Evolutionary conservation across 2,797 vertebrate species (phyloP).

Genomic region (Dipus sagitta): DNA sequence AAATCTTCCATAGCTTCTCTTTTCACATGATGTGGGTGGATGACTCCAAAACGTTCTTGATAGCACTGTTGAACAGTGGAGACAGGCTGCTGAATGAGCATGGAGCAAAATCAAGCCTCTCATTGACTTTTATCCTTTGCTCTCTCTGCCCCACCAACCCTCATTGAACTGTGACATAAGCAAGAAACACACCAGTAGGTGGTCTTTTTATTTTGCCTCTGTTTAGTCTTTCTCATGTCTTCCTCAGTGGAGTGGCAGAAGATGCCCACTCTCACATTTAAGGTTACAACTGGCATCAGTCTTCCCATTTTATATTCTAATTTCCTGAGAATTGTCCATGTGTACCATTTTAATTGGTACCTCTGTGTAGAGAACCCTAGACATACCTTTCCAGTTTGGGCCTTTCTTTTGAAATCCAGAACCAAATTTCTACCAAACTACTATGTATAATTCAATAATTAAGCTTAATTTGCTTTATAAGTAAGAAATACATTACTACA

Average conservation of each 20-base stretch:
- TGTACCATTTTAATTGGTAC: constrained; percentile 44
- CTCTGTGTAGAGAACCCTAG: background rate
- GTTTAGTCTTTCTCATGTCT: background rate
- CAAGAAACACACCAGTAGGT: background rate
- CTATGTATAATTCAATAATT: background rate
- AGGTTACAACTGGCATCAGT: background rate
- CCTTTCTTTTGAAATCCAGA: background rate
- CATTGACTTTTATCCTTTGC: background rate
- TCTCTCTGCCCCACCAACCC: background rate
- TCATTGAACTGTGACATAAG: background rate
- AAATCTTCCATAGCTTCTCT: background rate
- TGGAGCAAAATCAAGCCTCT: background rate
- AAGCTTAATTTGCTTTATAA: constrained; percentile 35
- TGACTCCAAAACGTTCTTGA: background rate
- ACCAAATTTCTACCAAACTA: constrained; percentile 8
- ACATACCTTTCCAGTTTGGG: background rate
- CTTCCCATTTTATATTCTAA: background rate
- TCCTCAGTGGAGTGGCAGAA: background rate
- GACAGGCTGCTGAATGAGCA: background rate
- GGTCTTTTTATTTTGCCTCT: background rate
- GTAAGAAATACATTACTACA: background rate
- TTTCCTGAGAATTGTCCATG: background rate
- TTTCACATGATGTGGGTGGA: background rate
- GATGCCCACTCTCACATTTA: background rate
- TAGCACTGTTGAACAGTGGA: background rate